Conservation (phyloP, 2,888 invertebrate species). For the Chouioia cunea region DNA sequence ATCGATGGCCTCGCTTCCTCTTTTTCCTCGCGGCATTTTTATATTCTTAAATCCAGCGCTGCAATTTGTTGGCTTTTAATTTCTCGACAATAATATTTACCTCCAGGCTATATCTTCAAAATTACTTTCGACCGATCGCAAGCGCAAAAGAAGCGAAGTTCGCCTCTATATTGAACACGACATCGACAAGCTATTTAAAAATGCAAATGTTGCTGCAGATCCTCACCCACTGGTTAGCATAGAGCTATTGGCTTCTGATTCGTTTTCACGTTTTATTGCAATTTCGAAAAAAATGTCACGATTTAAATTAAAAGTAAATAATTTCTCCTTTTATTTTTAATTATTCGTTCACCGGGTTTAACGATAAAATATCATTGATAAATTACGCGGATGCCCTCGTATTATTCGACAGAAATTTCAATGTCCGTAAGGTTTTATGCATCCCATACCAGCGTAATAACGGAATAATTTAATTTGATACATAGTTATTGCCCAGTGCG, state of each 20-base stretch:
- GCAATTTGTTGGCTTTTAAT: slow-evolving; percentile 31
- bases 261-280: no score
- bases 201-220: slow-evolving; percentile 12
- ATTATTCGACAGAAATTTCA: slow-evolving; percentile 1
- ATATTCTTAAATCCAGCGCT: slow-evolving; percentile 5
- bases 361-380: slow-evolving; percentile 10
- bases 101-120: slow-evolving; percentile 27
- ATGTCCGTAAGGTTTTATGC: not conserved
- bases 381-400: not conserved
- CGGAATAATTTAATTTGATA: slow-evolving; percentile 23
- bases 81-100: slow-evolving; percentile 32
- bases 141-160: slow-evolving; percentile 3
- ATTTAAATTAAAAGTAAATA: no score
- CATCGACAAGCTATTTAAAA: slow-evolving; percentile 9
- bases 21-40: not conserved
- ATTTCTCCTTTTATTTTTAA: no score
- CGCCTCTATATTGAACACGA: not conserved
- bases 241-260: no score
- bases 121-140: slow-evolving; percentile 16
- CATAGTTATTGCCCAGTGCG: slow-evolving; percentile 15
- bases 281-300: no score
- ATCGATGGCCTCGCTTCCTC: no score
- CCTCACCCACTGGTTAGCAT: no score
- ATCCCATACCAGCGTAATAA: not conserved
- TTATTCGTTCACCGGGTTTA: no score